Evolutionary conservation across 2,888 invertebrate species (phyloP).

Genomic region (Amiota minor): DNA sequence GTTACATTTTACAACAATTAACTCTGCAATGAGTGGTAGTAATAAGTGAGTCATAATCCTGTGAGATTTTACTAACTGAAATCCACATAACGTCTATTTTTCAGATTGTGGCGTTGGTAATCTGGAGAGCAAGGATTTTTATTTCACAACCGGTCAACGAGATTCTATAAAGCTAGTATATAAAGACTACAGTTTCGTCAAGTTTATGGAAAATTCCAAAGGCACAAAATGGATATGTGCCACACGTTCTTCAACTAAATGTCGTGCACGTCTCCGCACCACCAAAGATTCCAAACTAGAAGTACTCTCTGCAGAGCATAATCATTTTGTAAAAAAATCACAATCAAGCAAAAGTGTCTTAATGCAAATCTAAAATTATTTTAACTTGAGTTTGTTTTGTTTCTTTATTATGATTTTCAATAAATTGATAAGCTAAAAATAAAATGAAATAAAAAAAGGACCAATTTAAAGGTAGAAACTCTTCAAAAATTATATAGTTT

Average conservation of each 20-base stretch:
- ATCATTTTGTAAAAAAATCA: slow-evolving; percentile 54
- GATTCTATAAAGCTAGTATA: slow-evolving; percentile 69
- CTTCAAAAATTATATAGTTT: neutral
- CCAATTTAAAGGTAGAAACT: neutral
- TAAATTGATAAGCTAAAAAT: neutral
- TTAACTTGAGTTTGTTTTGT: neutral
- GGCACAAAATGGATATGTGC: slow-evolving; percentile 72
- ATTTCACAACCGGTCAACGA: slow-evolving; percentile 69
- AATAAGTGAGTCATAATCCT: no score
- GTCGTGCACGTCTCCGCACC: slow-evolving; percentile 68
- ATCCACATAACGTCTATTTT: neutral
- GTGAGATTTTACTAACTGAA: no score
- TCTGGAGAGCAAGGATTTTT: slow-evolving; percentile 53
- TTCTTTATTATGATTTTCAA: neutral
- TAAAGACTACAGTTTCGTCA: slow-evolving; percentile 67
- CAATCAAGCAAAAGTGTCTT: slow-evolving; percentile 28
- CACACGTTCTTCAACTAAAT: slow-evolving; percentile 70
- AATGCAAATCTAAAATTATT: neutral
- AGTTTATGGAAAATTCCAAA: slow-evolving; percentile 68
- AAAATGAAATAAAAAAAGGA: neutral
- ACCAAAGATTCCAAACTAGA: slow-evolving; percentile 61
- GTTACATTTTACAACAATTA: no score
- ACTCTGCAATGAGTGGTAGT: no score
- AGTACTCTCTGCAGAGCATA: slow-evolving; percentile 65
- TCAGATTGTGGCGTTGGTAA: slow-evolving; percentile 7